These are phyloP conservation scores for Drosophila neocordata DNA, from an alignment of 1,140 invertebrate genomes.

Conservation along the genomic window DNA sequence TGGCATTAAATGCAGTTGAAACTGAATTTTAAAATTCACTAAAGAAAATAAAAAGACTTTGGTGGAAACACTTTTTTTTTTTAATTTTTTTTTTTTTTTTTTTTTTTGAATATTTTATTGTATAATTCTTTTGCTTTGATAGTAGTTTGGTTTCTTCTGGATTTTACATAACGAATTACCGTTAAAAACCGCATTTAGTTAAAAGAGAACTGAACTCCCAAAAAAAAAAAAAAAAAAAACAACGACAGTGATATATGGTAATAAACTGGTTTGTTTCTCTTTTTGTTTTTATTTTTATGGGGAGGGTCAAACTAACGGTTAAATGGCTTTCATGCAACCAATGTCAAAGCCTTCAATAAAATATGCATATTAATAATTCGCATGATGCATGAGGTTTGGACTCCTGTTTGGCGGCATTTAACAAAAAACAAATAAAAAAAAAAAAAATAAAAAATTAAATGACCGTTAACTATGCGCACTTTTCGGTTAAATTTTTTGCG, in stretches of 20 bases:
- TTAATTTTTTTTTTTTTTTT: neutral
- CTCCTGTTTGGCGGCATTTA: slow-evolving; percentile 15
- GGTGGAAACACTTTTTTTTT: too few species aligned
- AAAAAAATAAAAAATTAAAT: slow-evolving; percentile 9
- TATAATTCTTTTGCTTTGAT: slow-evolving; percentile 11
- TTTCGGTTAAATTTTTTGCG: slow-evolving; percentile 34
- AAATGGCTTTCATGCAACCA: slow-evolving; percentile 34
- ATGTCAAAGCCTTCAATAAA: slow-evolving; percentile 31
- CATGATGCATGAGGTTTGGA: slow-evolving; percentile 30
- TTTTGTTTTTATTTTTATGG: slow-evolving; percentile 13
- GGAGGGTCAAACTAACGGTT: slow-evolving; percentile 52
- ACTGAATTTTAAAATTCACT: neutral
- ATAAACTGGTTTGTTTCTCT: slow-evolving; percentile 31
- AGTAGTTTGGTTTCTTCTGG: slow-evolving; percentile 32
- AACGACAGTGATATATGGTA: slow-evolving; percentile 17
- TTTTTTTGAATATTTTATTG: neutral
- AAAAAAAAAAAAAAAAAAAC: slow-evolving; percentile 11
- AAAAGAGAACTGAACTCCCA: slow-evolving; percentile 8
- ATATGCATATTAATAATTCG: slow-evolving; percentile 52
- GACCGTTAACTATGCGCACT: slow-evolving; percentile 32
- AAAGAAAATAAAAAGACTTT: neutral
- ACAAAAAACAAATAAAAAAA: neutral
- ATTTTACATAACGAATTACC: slow-evolving; percentile 30
- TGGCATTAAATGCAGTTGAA: neutral
- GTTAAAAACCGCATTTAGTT: slow-evolving; percentile 45